These are phyloP conservation scores for Lapara coniferarum DNA, from an alignment of 2,888 invertebrate genomes.

Conservation along the genomic window DNA sequence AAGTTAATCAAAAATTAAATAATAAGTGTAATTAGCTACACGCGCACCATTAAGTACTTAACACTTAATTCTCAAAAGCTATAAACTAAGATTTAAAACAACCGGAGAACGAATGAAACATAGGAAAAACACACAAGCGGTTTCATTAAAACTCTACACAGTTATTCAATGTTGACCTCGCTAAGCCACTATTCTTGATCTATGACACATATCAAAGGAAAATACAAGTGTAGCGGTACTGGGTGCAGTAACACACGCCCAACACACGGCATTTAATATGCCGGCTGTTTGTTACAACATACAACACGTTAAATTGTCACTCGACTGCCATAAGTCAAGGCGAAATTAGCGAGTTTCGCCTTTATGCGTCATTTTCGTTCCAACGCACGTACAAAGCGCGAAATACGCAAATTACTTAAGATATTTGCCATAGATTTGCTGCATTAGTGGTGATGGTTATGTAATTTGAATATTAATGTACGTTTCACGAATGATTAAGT, in stretches of 20 bases:
- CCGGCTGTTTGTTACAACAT: constrained; percentile 61
- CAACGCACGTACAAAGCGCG: constrained; percentile 30
- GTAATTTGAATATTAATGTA: constrained; percentile 19
- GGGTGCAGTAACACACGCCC: constrained; percentile 37
- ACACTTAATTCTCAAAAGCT: too few relatives aligned
- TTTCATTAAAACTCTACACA: not conserved
- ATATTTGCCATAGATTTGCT: constrained; percentile 22
- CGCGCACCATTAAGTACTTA: too few relatives aligned
- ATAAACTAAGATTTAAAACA: not conserved
- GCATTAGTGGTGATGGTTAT: constrained; percentile 5
- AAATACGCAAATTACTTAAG: constrained; percentile 23
- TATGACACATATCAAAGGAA: constrained; percentile 10
- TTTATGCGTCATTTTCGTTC: constrained; percentile 57
- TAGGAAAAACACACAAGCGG: not conserved
- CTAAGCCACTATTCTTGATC: not conserved
- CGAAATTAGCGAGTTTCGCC: constrained; percentile 63
- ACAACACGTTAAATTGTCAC: constrained; percentile 63
- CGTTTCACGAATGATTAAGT: constrained; percentile 16
- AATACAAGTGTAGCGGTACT: constrained; percentile 45
- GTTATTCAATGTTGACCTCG: constrained; percentile 8
- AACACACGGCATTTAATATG: constrained; percentile 66
- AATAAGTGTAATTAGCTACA: too few relatives aligned
- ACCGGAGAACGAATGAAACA: not conserved
- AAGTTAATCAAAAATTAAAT: too few relatives aligned
- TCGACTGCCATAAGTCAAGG: constrained; percentile 57